A percentile compares a stretch with the other conserved stretches of the same genome.
phyloP scores from a whole-genome alignment of 2,888 invertebrate genomes.

The Ditula angustiorana region DNA sequence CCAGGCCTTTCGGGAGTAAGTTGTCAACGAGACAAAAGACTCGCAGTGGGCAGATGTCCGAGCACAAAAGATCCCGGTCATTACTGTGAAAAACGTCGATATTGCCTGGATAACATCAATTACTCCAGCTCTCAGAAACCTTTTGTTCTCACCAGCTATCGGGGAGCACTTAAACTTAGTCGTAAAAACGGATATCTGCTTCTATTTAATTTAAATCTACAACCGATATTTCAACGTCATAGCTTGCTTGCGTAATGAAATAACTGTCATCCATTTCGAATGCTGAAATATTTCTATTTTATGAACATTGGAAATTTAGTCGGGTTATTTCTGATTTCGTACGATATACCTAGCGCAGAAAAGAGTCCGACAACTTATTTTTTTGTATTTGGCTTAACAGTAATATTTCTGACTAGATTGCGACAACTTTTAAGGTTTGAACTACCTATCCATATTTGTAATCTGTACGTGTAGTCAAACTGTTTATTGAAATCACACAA shows the following conservation, averaged over 20 bases:
- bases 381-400: too few species aligned
- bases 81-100: constrained; percentile 53
- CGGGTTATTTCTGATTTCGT: not conserved
- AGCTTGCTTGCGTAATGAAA: constrained; percentile 18
- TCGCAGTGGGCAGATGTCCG: constrained; percentile 23
- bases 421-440: too few species aligned
- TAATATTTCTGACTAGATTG: too few species aligned
- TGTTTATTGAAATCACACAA: too few species aligned
- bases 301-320: not conserved
- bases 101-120: constrained; percentile 57
- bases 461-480: too few species aligned
- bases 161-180: not conserved
- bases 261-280: constrained; percentile 12
- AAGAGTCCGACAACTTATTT: not conserved
- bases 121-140: constrained; percentile 44
- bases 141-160: constrained; percentile 21
- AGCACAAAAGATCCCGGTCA: constrained; percentile 25
- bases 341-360: too few species aligned
- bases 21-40: constrained; percentile 33
- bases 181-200: constrained; percentile 15
- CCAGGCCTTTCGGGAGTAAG: constrained; percentile 14
- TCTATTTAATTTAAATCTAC: constrained; percentile 10
- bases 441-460: too few species aligned
- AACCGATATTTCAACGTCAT: constrained; percentile 25
- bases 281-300: not conserved